These are phyloP conservation scores for Pristionchus arcanus DNA, from an alignment of 2,888 invertebrate species.

Conservation along the genomic window DNA sequence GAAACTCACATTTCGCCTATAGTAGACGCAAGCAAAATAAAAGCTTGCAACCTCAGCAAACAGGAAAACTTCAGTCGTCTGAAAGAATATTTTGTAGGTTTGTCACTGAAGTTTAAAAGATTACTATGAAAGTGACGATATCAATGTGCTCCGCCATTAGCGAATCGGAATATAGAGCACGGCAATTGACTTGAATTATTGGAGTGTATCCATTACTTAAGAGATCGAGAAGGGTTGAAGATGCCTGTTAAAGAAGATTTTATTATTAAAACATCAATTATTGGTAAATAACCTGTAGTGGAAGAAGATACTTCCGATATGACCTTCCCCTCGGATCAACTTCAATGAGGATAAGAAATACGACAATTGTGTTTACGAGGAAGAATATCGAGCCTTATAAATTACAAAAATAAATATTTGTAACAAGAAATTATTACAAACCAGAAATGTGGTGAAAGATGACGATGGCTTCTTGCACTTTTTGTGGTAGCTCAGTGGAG, in stretches of 20 bases:
- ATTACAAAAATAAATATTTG: neutral
- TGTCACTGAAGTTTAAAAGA: neutral
- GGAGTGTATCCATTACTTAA: neutral
- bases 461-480: neutral
- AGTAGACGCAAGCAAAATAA: neutral
- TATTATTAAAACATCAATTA: neutral
- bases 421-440: neutral
- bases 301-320: neutral
- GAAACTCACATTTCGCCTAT: neutral
- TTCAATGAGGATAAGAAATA: neutral
- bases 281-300: neutral
- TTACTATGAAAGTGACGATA: neutral
- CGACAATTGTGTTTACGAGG: neutral
- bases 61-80: neutral
- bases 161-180: neutral
- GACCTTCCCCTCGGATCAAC: neutral
- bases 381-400: neutral
- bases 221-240: neutral
- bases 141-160: neutral
- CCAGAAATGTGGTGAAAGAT: neutral
- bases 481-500: neutral
- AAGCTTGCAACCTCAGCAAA: neutral
- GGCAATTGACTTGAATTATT: slow-evolving; percentile 2
- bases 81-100: neutral
- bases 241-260: neutral